Base-by-base conservation (phyloP, 2,888 invertebrate genomes). In the Pheosia gnoma region DNA sequence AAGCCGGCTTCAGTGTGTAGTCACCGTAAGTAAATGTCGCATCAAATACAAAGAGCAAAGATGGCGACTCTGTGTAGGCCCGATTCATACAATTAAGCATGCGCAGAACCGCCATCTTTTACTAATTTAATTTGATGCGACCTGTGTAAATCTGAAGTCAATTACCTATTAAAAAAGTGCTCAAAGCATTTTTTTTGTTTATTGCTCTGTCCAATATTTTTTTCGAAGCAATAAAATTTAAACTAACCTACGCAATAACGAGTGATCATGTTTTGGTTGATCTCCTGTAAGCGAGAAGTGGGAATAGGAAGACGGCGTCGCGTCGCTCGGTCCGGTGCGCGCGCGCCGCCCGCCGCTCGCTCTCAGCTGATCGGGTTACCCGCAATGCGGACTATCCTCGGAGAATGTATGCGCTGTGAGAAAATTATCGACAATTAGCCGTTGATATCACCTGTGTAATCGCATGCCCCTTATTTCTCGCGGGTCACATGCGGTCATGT, bases 301-400 rank as follows among this genome's bases (percentile, higher is more conserved):
- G 91, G 90, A 91, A 91, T 90, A 87, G 85, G 87, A 87, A 87
- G 86, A 82, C 84, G 78, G 85, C 82, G 87, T 83, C 86, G 65
- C 82, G 87, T 83, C 86, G 64, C 61, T 70, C 75, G 90, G 75
- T 85, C 79, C 79, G 84, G 69, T 89, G 89, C 86, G 84, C 87
- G 77, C 75, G 86, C 85, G 86, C 81, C 25, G 25, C 25, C 25
- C 25, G 25, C 25, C 82, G 80, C 88, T 93, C 93, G 80, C 89
- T 93, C 93, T 90, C 92, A 93, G 90, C 81, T 80, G 87, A 85
- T 93, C 83, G 78, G 70, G 81, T 93, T 92, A 88, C 90, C 61
- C 67, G 66, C 65, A 75, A 78, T 55, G 75, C 76, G 72, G 74
- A 72, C 78, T 79, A 80, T 80, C 77, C 75, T 78, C 74, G 70